Base-by-base conservation (phyloP, 2,888 invertebrate genomes). In the Endotricha flammealis region DNA sequence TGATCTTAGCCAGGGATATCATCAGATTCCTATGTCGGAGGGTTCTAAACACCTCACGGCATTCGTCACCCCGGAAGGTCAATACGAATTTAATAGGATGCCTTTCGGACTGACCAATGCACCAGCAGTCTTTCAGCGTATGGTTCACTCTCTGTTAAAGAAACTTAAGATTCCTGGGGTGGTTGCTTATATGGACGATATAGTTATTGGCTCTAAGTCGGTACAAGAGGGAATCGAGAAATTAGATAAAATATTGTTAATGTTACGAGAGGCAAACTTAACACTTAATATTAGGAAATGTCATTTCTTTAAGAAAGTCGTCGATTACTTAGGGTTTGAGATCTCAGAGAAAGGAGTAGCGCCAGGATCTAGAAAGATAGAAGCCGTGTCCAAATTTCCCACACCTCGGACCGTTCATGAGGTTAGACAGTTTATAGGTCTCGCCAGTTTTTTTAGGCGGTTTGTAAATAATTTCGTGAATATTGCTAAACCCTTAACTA, bases 21-120 rank as follows among this genome's bases (percentile, higher is more conserved):
- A 66, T 16, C 66, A 70, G 30, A 57, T 70, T 16, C 16, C 16
- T 16, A n/a, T n/a, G n/a, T n/a, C n/a, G n/a, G n/a, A n/a, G n/a
- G n/a, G n/a, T n/a, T n/a, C n/a, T n/a, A n/a, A n/a, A n/a, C n/a
- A n/a, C n/a, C n/a, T n/a, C n/a, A n/a, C n/a, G n/a, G n/a, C n/a
- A n/a, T n/a, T n/a, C n/a, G n/a, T n/a, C n/a, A n/a, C n/a, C n/a
- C n/a, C n/a, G n/a, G n/a, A n/a, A n/a, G n/a, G n/a, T n/a, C n/a
- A n/a, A n/a, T n/a, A n/a, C n/a, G n/a, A n/a, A n/a, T n/a, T n/a
- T n/a, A n/a, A n/a, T n/a, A n/a, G n/a, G n/a, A n/a, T n/a, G n/a
- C n/a, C n/a, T n/a, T n/a, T n/a, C n/a, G n/a, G n/a, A n/a, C n/a
- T n/a, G n/a, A n/a, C n/a, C n/a, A n/a, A n/a, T n/a, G n/a, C n/a